Evolutionary conservation across 2,888 invertebrate genomes (phyloP), one percentile per base, ranked within the genome.

Genomic region (Bombyx huttoni): DNA sequence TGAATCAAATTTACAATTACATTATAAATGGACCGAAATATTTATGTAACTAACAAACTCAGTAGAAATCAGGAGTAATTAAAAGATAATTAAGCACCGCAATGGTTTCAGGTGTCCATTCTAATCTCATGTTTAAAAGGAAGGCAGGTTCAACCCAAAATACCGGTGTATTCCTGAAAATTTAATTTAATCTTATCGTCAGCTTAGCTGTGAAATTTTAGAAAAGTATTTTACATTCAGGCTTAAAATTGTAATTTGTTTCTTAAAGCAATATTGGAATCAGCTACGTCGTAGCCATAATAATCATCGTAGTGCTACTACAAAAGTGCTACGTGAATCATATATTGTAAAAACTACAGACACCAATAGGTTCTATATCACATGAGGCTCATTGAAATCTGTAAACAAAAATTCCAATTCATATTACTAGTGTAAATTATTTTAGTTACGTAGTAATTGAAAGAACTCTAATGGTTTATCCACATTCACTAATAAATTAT

Each of bases 51-150:
- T 58, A 61, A 57, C 55, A 58, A 56, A 52, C 62, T 56, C 56
- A 49, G 65, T 67, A 61, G 57, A 65, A 67, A 72, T 67, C 59
- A 59, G 56, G 57, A 61, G 68, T 75, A 78, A 78, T 79, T 78
- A 77, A 75, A 75, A 69, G 60, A 66, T 72, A 74, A 78, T 76
- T 75, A 75, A 68, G 73, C 61, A 59, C 54, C 58, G 61, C 65
- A 59, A 67, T 63, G 69, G 75, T 71, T 74, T 72, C 67, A 68
- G 75, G 70, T 75, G 73, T 79, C 74, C 73, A 63, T 75, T 75
- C 66, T 75, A 74, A 78, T 75, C 73, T 70, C 63, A 62, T 65
- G 64, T 67, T 63, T 58, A 58, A 58, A 58, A 58, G 59, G 63
- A 63, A 56, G 61, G 60, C 61, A 56, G 56, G 60, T 51, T 50